Percentiles rank a stretch among this genome's conserved stretches.
These are phyloP conservation scores for Columba janthina DNA, from an alignment of 2,113 vertebrate species.

Conservation along the genomic window DNA sequence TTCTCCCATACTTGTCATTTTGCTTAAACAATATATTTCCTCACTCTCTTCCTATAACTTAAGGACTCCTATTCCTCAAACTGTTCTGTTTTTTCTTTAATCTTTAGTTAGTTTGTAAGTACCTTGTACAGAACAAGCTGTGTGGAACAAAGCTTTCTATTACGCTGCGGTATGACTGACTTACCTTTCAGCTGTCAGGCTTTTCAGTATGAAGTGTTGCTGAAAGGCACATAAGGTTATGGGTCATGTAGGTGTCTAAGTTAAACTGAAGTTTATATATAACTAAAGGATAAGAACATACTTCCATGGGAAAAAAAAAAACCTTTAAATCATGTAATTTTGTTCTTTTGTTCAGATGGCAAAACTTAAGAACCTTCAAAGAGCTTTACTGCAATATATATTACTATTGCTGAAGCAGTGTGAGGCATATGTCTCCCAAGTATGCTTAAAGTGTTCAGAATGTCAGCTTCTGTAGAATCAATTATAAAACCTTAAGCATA, in stretches of 20 bases:
- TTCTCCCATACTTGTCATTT: not conserved
- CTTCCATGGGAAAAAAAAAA: not conserved
- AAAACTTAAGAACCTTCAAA: not conserved
- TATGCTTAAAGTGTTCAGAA: not conserved
- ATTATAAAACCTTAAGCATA: not conserved
- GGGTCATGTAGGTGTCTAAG: not conserved
- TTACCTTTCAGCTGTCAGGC: not conserved
- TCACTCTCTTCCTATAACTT: not conserved
- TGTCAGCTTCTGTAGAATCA: not conserved
- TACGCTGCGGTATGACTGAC: not conserved
- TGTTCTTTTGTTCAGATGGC: not conserved
- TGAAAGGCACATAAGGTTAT: not conserved
- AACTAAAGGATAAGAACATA: not conserved
- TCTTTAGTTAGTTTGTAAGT: not conserved
- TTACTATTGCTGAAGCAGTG: not conserved
- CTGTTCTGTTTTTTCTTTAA: not conserved
- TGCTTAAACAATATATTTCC: not conserved
- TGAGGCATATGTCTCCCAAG: not conserved
- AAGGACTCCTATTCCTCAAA: not conserved
- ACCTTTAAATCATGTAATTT: not conserved
- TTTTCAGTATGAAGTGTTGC: not conserved
- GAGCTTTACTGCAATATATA: not conserved
- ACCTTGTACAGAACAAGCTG: not conserved
- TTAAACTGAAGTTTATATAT: not conserved
- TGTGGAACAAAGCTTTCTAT: not conserved